phyloP scores from a whole-genome alignment of 2,113 vertebrate species.

The Alethe diademata region DNA sequence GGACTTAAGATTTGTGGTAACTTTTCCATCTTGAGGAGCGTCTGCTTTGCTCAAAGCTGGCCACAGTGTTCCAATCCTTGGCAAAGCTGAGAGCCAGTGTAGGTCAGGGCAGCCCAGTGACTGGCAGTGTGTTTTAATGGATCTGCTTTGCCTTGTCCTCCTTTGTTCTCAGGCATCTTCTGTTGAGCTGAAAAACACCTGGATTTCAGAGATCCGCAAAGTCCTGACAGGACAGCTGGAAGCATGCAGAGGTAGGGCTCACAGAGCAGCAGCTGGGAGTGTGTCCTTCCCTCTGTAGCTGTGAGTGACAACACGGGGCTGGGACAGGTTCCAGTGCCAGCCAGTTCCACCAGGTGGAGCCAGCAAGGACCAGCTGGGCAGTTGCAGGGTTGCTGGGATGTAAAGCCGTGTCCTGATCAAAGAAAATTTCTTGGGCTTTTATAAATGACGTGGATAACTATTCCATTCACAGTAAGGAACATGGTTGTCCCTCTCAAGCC shows the following conservation, averaged over 20 bases:
- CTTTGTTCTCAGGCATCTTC: slow-evolving; percentile 83
- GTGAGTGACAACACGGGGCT: not conserved
- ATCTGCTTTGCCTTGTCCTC: not conserved
- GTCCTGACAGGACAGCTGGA: slow-evolving; percentile 89
- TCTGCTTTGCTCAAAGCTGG: not conserved
- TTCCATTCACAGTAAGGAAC: not conserved
- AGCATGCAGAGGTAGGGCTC: slow-evolving; percentile 84
- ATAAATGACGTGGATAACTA: not conserved
- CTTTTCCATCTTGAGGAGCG: not conserved
- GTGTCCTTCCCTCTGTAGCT: not conserved
- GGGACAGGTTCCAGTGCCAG: not conserved
- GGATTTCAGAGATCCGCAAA: slow-evolving; percentile 95
- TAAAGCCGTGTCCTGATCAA: not conserved
- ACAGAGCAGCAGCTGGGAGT: not conserved
- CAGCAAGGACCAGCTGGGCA: not conserved
- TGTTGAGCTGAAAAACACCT: slow-evolving; percentile 90
- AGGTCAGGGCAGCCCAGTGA: not conserved
- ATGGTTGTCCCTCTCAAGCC: not conserved
- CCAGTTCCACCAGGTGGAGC: not conserved
- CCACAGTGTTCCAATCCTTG: not conserved
- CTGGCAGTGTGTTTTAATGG: not conserved
- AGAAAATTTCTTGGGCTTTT: not conserved
- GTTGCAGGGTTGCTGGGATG: not conserved
- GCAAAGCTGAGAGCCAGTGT: not conserved
- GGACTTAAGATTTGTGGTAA: not conserved